Conservation (phyloP, 2,888 invertebrate genomes). For the Temnothorax unifasciatus region DNA sequence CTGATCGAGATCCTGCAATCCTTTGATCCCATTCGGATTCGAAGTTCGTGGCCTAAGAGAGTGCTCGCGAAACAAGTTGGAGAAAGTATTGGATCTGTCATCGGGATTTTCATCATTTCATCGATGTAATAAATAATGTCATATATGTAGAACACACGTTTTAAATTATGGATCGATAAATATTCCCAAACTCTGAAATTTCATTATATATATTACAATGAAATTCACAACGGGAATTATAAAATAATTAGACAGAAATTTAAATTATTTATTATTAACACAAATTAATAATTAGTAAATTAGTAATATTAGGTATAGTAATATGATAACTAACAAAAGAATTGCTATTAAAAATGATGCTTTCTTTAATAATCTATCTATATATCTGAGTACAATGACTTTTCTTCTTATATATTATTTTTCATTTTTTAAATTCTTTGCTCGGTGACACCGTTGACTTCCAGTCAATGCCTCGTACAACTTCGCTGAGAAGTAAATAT, state of each 20-base stretch:
- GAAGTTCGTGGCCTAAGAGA: conserved; percentile 76
- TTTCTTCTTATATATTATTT: not conserved
- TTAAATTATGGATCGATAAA: not conserved
- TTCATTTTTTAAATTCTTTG: conserved; percentile 2
- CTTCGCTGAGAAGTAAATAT: conserved; percentile 43
- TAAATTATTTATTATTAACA: not conserved
- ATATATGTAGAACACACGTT: not conserved
- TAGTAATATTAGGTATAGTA: not conserved
- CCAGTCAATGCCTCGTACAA: conserved; percentile 30
- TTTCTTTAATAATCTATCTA: not conserved
- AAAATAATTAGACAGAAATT: not conserved
- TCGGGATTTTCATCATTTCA: conserved; percentile 68
- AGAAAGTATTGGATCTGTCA: conserved; percentile 67
- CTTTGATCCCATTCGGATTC: conserved; percentile 80
- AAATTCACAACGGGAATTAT: not conserved
- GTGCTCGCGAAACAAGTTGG: conserved; percentile 74
- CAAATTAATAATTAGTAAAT: too few relatives aligned
- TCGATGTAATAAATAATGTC: conserved; percentile 23
- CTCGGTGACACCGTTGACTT: conserved; percentile 32
- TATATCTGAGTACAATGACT: not conserved
- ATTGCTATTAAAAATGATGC: not conserved
- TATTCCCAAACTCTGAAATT: not conserved
- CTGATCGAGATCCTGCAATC: conserved; percentile 79
- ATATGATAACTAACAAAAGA: not conserved
- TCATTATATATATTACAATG: not conserved